Evolutionary conservation across 30 jellyfish, hydroid and myxozoan genomes (phyloP).

Genomic region (Hydractinia symbiolongicarpus): DNA sequence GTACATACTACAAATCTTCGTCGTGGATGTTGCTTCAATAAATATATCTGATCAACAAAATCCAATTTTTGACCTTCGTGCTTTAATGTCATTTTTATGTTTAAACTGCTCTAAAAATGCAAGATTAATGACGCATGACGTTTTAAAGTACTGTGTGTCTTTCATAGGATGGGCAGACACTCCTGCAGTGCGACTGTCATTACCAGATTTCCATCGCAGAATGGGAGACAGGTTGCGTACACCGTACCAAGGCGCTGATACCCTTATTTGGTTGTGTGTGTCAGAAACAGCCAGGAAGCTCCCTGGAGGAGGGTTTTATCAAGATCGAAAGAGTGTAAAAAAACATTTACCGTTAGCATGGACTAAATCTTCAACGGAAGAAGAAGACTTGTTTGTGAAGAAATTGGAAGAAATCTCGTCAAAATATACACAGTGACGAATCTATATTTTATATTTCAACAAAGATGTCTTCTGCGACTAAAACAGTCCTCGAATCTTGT

Average conservation of each 20-base stretch:
- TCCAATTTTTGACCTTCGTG: no score
- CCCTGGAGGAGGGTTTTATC: slow-evolving; percentile 66
- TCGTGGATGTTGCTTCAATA: no score
- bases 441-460: no score
- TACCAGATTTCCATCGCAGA: slow-evolving; percentile 72
- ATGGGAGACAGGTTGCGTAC: slow-evolving; percentile 59
- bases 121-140: no score
- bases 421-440: neutral
- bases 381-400: slow-evolving; percentile 37
- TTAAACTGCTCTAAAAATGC: no score
- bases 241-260: slow-evolving; percentile 83
- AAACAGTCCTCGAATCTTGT: no score
- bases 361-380: slow-evolving; percentile 38
- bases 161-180: slow-evolving; percentile 84
- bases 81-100: no score
- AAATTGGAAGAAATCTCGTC: slow-evolving; percentile 44
- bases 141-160: no score
- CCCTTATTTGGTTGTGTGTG: slow-evolving; percentile 62
- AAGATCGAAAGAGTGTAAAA: slow-evolving; percentile 53
- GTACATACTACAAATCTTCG: no score
- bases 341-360: slow-evolving; percentile 60
- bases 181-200: slow-evolving; percentile 68
- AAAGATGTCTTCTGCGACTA: no score
- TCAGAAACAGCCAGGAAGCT: slow-evolving; percentile 52
- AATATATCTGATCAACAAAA: no score